Evolutionary conservation across 2,888 invertebrate species (phyloP).

Genomic region (Campoletis raptor): DNA sequence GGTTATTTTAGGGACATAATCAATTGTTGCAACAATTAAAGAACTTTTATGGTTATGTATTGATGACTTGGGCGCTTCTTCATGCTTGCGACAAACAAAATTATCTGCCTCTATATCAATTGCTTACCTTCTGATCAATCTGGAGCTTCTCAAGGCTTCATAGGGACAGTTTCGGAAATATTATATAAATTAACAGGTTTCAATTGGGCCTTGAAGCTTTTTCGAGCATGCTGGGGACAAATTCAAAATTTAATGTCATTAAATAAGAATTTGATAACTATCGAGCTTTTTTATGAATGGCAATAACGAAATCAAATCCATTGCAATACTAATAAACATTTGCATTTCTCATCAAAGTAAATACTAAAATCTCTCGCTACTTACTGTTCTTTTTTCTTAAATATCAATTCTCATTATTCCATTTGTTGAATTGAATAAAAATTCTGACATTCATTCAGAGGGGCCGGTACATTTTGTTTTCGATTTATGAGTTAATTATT

Average conservation of each 20-base stretch:
- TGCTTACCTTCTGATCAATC: background rate
- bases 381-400: background rate
- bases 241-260: background rate
- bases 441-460: slow-evolving; percentile 9
- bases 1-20: background rate
- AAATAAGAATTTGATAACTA: background rate
- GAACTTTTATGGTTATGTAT: no score
- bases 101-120: background rate
- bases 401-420: background rate
- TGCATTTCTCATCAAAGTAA: background rate
- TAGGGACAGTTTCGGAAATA: background rate
- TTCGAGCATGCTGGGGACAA: background rate
- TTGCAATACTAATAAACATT: background rate
- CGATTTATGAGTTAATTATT: background rate
- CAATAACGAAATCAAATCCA: background rate
- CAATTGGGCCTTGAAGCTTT: no score
- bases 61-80: background rate
- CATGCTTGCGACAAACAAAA: background rate
- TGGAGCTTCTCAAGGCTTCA: background rate
- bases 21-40: background rate
- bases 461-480: slow-evolving; percentile 4
- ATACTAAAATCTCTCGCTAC: background rate
- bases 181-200: background rate
- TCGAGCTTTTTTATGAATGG: background rate
- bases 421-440: background rate